Percentiles rank a stretch among this genome's conserved stretches.
Evolutionary conservation across 2,797 vertebrate species (phyloP).

Genomic region (Siniperca undulata): DNA sequence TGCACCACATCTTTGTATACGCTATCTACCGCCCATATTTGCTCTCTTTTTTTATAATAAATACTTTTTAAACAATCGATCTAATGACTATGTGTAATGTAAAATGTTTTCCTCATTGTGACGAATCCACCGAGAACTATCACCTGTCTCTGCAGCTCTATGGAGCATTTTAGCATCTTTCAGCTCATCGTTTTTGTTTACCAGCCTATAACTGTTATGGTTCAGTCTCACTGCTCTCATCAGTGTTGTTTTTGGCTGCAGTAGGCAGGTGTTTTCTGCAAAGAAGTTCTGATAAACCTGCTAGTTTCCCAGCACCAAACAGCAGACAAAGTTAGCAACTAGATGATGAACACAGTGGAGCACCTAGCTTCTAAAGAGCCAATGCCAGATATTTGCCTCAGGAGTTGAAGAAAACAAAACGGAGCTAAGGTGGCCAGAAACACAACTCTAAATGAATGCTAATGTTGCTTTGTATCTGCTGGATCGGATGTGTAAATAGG

Average conservation of each 20-base stretch:
- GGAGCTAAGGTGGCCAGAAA: neutral
- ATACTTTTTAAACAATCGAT: neutral
- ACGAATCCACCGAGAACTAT: neutral
- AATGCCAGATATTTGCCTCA: neutral
- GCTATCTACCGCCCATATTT: neutral
- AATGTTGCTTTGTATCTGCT: neutral
- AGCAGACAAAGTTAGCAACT: neutral
- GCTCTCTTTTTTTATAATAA: neutral
- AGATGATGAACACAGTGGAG: neutral
- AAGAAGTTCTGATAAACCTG: neutral
- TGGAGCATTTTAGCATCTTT: neutral
- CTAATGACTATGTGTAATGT: neutral
- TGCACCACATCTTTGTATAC: neutral
- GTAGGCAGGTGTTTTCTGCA: neutral
- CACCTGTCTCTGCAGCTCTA: neutral
- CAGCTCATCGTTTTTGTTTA: neutral
- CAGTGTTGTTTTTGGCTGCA: neutral
- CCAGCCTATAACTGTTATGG: neutral
- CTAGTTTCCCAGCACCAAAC: neutral
- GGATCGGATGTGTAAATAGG: neutral
- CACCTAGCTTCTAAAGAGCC: neutral
- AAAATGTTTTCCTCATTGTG: neutral
- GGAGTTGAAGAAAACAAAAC: too few species aligned
- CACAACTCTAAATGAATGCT: neutral
- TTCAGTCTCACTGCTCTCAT: neutral